Evolutionary conservation across 2,113 vertebrate species (phyloP), one percentile per base, ranked within the genome.

Genomic region (Chitala chitala): DNA sequence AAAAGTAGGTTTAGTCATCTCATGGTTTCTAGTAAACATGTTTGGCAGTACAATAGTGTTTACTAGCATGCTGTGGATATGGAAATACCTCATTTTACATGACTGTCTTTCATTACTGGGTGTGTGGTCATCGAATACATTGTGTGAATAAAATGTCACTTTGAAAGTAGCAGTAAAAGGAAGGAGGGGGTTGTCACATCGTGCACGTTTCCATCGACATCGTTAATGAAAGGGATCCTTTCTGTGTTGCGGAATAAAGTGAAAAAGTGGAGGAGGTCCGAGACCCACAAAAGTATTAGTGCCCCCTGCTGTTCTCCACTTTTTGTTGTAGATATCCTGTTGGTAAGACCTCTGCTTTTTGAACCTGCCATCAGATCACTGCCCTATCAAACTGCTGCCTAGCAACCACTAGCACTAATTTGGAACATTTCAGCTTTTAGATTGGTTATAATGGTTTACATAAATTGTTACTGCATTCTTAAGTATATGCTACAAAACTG

Each of bases 31-130:
- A n/a, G n/a, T 29, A 20, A 15, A 29, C 38, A 36, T 33, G 31
- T n/a, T 63, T 63, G 33, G 38, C 59, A 63, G 33, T 63, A 33
- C 33, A 29, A 9, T 63, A 63, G 33, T 38, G 59, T 63, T 63
- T 36, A 63, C 38, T 63, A 63, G 13, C n/a, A 63, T 63, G 33
- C 17, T 17, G 31, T 38, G 59, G n/a, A 36, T 63, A 63, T 63
- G 33, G 38, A 63, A 33, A 38, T 36, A 36, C 59, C 3, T 36
- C 59, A 63, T 33, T 38, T 38, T 33, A 33, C 38, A 36, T 29
- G 59, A n/a, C n/a, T n/a, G 17, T 15, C 31, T n/a, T 63, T 63
- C 59, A n/a, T 63, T 36, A 20, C 59, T 33, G 59, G 59, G 33
- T 33, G 8, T 63, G 17, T 63, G 59, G 33, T 12, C 17, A n/a